Evolutionary conservation across 1,140 invertebrate species (phyloP), one percentile per base, ranked within the genome.

Genomic region (Periplaneta americana): DNA sequence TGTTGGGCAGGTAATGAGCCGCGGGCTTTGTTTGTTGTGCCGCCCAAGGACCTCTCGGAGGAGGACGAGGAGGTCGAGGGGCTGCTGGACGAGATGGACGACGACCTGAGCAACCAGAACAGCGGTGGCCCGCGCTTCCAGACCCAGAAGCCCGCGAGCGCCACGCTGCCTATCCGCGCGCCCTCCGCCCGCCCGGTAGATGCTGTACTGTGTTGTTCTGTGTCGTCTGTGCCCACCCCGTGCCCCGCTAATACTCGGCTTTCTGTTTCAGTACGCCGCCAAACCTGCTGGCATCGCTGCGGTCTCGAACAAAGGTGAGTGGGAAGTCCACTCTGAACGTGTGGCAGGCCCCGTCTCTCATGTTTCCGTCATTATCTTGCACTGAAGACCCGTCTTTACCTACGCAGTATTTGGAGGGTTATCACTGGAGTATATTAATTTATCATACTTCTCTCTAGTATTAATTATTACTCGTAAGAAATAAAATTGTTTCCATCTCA

Each of bases 61-160:
- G 80, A 80, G 18, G 57, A 75, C 28, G 57, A 80, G 9, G 78
- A 35, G 5, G 79, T 18, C 17, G 80, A 66, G 80, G 57, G 57
- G 17, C 13, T 32, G 32, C 80, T 75, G 80, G 66, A 80, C 18
- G 80, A 80, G 80, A 37, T 80, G 80, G 80, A 80, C 39, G 80
- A 80, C 28, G 66, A 80, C 35, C 32, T 80, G 8, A 34, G 36
- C 34, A 80, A 80, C 80, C 80, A 75, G 33, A 80, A 80, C 66
- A 80, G 66, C 39, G 13, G 36, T 17, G 22, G 11, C 37, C 1
- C 57, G 15, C 76, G 10, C 17, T 35, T 15, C 33, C 76, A 77
- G 76, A 33, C 34, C 17, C 33, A 77, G 76, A 28, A 37, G 35
- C 74, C 74, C n/a, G 9, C 34, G 18, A n/a, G 34, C 34, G 76